Evolutionary conservation across 2,113 vertebrate species (phyloP), one percentile per base, ranked within the genome.

Genomic region (Chaetura pelagica): DNA sequence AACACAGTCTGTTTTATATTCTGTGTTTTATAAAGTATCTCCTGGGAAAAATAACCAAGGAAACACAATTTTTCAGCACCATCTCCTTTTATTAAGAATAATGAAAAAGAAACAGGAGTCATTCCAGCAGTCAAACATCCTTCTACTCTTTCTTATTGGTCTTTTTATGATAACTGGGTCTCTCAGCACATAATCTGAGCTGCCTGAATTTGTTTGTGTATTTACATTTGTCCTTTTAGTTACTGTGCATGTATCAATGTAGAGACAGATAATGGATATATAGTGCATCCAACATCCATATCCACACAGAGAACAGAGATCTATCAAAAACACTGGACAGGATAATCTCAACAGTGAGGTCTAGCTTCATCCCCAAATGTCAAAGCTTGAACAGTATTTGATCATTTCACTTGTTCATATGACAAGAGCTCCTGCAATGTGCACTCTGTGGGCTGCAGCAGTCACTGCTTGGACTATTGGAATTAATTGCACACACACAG

Each of bases 11-110:
- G 95, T 96, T 97, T 92, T 95, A 92, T 94, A 97, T 95, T 97
- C 95, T 38, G 19, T 91, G 88, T 82, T 97, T 98, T 96, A 96
- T 92, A 97, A 98, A 98, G 89, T 91, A 96, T 96, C 97, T 97
- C 97, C 89, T 95, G 98, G 98, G 98, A 90, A 96, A 97, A 98
- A 98, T 98, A 98, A 98, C 86, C 91, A 94, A 92, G 95, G 95
- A 97, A 98, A 97, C 94, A 89, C 96, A 97, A 97, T 97, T 97
- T 98, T 98, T 97, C 11, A 35, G 96, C 95, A 97, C 96, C 94
- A 98, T 98, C 97, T 98, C 95, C 95, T 97, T 98, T 98, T 98
- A 97, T 98, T 98, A 97, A 98, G 97, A 97, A 96, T 98, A 98
- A 98, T 97, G 97, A 98, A 98, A 98, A 97, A 72, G 96, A 97